Percentiles rank a stretch among this genome's conserved stretches.
These are phyloP conservation scores for Drosophila triauraria DNA, from an alignment of 1,140 invertebrate genomes.

Conservation along the genomic window DNA sequence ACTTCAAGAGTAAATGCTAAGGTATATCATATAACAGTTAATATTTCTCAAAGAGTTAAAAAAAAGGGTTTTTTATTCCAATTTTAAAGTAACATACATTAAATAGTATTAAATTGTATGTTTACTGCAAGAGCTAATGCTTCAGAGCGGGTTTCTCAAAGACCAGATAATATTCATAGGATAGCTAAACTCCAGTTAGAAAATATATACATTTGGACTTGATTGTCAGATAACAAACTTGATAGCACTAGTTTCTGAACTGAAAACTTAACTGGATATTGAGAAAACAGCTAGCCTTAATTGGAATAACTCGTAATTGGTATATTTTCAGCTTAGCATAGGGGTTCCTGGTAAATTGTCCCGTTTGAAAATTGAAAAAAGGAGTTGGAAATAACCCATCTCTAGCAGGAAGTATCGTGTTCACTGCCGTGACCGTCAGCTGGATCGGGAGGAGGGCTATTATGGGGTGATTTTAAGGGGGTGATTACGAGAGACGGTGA, in stretches of 20 bases:
- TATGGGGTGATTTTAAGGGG: not conserved
- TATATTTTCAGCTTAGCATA: too few species aligned
- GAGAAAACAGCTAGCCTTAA: not conserved
- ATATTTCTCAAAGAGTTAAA: too few species aligned
- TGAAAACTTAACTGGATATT: not conserved
- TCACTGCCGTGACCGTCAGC: constrained; percentile 20
- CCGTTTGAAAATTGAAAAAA: not conserved
- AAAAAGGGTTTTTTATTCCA: too few species aligned
- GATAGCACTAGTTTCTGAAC: not conserved
- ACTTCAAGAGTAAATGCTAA: too few species aligned
- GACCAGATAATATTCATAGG: too few species aligned
- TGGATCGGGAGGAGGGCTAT: not conserved
- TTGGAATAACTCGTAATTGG: too few species aligned
- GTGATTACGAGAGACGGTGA: not conserved
- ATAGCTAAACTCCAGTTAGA: too few species aligned
- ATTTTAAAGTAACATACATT: too few species aligned
- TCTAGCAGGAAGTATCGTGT: constrained; percentile 10
- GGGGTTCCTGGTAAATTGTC: not conserved
- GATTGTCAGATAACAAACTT: too few species aligned
- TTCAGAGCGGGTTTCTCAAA: too few species aligned
- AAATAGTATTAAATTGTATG: not conserved
- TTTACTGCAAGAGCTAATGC: not conserved
- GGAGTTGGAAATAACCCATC: not conserved
- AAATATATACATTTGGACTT: too few species aligned
- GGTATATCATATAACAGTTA: too few species aligned